Base-by-base conservation (phyloP, 2,113 vertebrate genomes). In the Toxotes chatareus region DNA sequence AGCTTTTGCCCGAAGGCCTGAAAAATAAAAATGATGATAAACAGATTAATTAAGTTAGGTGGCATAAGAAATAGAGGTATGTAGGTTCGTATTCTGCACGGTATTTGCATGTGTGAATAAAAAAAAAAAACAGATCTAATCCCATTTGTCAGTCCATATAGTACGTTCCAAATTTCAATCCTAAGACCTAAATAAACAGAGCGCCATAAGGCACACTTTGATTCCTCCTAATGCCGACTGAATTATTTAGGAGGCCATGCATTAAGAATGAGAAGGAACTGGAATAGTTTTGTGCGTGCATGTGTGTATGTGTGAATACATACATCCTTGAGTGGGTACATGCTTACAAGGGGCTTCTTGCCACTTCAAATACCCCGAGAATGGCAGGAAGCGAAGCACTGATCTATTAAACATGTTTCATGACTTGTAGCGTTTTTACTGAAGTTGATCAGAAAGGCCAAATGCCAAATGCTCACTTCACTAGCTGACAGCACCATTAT, bases 191-290 rank as follows among this genome's bases (percentile, higher is more conserved):
- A 67, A 73, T 75, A 73, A 89, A 83, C 67, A 75, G 27, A 69
- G n/a, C 0, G 59, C 73, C 60, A 83, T 3, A 8, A 74, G 72
- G 76, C 73, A 73, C 46, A 59, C 76, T 83, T 79, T 71, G 70
- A 89, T 75, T 75, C 31, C 32, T 65, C 53, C 70, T 49, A 76
- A 83, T 61, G 23, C 76, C 1, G 76, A 13, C 57, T 91, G 76
- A 81, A 91, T 83, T 83, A 91, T 90, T 86, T 36, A 86, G 66
- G 79, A 59, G 7, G 7, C 14, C 19, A 59, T 79, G 79, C 69
- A 85, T 80, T 80, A 74, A 55, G 27, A 38, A 79, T 80, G 62
- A 89, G 57, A 47, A 31, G 17, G 46, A 75, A 71, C 67, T 36
- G 60, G 46, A 76, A 80, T 23, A 61, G 56, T 86, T 85, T 78